phyloP scores from a whole-genome alignment of 2,113 vertebrate species.

The Caranx melampygus region DNA sequence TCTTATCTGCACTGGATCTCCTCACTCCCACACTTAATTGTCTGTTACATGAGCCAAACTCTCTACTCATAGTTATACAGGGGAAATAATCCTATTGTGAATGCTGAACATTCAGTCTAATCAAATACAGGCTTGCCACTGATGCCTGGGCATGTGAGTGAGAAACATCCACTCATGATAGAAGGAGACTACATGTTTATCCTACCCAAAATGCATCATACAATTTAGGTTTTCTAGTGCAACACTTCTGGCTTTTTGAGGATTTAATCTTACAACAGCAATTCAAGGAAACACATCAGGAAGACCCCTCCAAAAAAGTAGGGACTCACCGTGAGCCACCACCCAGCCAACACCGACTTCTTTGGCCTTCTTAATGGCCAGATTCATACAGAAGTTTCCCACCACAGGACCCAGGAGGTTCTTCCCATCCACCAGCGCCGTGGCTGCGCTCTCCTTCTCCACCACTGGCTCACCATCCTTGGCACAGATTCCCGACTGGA shows the following conservation, averaged over 20 bases:
- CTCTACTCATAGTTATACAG: background rate
- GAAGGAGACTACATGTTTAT: background rate
- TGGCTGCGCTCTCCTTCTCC: slow-evolving; percentile 81
- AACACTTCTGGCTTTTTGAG: background rate
- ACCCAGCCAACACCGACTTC: slow-evolving; percentile 85
- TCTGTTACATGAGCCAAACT: slow-evolving; percentile 13
- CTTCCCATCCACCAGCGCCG: slow-evolving; percentile 81
- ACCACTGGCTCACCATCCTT: slow-evolving; percentile 81
- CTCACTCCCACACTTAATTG: background rate
- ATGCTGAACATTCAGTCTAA: background rate
- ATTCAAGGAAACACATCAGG: background rate
- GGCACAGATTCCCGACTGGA: slow-evolving; percentile 78
- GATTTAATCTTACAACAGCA: background rate
- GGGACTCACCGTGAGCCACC: slow-evolving; percentile 78
- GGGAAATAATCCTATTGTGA: background rate
- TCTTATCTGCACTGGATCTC: background rate
- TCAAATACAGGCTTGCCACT: background rate
- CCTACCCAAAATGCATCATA: background rate
- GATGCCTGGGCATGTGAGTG: background rate
- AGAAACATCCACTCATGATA: background rate
- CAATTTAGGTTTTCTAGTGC: background rate
- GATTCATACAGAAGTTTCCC: slow-evolving; percentile 85
- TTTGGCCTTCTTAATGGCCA: slow-evolving; percentile 84
- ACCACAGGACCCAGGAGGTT: slow-evolving; percentile 86
- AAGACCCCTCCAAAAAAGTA: too few relatives aligned